Evolutionary conservation across 2,888 invertebrate genomes (phyloP), one percentile per base, ranked within the genome.

Genomic region (Megaustenia siamemsis): DNA sequence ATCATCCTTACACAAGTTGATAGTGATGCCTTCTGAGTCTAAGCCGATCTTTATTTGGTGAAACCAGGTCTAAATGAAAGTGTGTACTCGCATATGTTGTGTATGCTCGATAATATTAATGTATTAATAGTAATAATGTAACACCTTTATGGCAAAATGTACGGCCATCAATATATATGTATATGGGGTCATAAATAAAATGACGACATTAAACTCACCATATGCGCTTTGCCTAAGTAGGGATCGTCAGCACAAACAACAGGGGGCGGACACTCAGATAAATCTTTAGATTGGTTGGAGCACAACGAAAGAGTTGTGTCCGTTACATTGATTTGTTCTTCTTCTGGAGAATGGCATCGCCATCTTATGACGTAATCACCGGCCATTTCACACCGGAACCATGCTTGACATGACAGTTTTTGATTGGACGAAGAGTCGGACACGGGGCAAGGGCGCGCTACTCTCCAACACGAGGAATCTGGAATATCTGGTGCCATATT

Each of bases 351-450:
- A 1, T 90, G 89, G 21, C 88, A 89, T 32, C 88, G 73, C 93
- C 93, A 93, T 3, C 92, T 91, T 12, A 89, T 88, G 84, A 93
- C 93, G 32, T 86, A 86, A 75, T 87, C 87, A 0, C 93, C 92
- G 5, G 92, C 89, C 53, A 88, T 90, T 89, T 93, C 93, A 92
- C 86, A 56, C 63, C 88, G 73, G 21, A 53, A 86, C 79, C 77
- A 80, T 0, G 79, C 80, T n/a, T 56, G 45, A 49, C 86, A 82
- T 28, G 43, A 53, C 0, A 76, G 63, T 49, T 76, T 60, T 28
- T 76, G 66, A 24, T 53, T 66, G 5, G 60, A 10, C 4, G 83
- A 24, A 43, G 60, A n/a, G 28, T 66, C 77, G 18, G 49, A 32
- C 32, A 45, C 1, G 1, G 76, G 69, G 32, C 83, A 83, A 8